These are phyloP conservation scores for Malurus melanocephalus DNA, from an alignment of 2,113 vertebrate genomes.

Conservation along the genomic window DNA sequence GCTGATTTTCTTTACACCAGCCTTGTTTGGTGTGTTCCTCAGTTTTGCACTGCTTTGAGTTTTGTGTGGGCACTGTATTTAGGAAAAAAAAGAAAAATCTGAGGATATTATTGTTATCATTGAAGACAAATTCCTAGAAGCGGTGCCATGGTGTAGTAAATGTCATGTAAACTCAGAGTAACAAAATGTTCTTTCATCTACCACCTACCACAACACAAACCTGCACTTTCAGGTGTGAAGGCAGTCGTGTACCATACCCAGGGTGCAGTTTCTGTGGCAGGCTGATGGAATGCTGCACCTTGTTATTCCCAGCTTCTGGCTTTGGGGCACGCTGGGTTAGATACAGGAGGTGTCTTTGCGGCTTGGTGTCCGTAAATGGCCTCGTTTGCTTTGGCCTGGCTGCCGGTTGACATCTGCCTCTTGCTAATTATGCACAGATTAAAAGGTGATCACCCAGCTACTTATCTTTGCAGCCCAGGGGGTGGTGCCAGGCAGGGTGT, in stretches of 20 bases:
- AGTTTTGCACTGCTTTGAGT: neutral
- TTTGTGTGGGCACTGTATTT: neutral
- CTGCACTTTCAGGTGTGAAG: neutral
- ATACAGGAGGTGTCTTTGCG: conserved; percentile 16
- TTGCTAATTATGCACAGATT: neutral
- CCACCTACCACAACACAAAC: neutral
- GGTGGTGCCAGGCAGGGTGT: neutral
- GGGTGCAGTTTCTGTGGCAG: neutral
- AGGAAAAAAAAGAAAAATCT: neutral
- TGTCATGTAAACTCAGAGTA: neutral
- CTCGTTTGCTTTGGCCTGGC: neutral
- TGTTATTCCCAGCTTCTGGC: neutral
- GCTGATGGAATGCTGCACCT: neutral
- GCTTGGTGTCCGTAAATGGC: neutral
- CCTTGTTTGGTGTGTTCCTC: neutral
- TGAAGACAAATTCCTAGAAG: neutral
- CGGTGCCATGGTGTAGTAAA: neutral
- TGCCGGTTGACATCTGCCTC: neutral
- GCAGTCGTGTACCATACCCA: rapidly evolving
- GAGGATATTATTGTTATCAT: conserved; percentile 10
- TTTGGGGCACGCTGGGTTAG: neutral
- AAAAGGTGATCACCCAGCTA: conserved; percentile 14
- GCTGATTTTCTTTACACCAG: neutral
- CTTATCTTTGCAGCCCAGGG: neutral
- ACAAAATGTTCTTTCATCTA: conserved; percentile 20